These are phyloP conservation scores for Silurus meridionalis DNA, from an alignment of 2,113 vertebrate species.

Conservation along the genomic window DNA sequence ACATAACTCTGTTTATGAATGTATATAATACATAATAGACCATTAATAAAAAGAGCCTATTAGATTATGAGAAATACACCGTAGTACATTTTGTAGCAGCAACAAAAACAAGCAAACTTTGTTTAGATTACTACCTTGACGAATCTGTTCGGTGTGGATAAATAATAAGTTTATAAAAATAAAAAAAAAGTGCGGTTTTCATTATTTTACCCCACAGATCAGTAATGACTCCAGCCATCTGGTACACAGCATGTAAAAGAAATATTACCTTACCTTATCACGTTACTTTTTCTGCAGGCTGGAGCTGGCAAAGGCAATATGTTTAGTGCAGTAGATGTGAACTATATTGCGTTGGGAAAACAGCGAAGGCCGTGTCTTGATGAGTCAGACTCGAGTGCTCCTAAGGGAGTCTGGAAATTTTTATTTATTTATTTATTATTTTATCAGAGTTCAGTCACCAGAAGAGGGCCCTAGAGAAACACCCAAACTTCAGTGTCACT, in stretches of 20 bases:
- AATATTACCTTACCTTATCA: not conserved
- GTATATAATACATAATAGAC: not conserved
- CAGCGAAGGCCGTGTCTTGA: constrained; percentile 5
- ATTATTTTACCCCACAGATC: not conserved
- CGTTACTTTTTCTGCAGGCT: not conserved
- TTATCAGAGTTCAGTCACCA: constrained; percentile 28
- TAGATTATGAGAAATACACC: not conserved
- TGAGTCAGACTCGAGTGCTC: constrained; percentile 22
- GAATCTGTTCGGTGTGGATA: not conserved
- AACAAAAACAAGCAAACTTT: not conserved
- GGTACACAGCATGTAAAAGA: not conserved
- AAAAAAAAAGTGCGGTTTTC: not conserved
- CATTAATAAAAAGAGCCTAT: not conserved
- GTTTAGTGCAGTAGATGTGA: constrained; percentile 13
- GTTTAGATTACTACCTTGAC: not conserved
- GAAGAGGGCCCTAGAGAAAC: constrained; percentile 45
- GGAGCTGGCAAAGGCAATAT: not conserved
- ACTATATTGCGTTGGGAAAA: constrained; percentile 4
- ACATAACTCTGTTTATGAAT: not conserved
- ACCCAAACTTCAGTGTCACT: constrained; percentile 15
- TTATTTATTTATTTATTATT: not conserved
- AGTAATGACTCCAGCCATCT: constrained; percentile 11
- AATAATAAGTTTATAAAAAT: constrained; percentile 1
- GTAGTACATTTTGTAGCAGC: not conserved
- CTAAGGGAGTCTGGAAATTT: constrained; percentile 15